Evolutionary conservation across 2,888 invertebrate species (phyloP), one percentile per base, ranked within the genome.

Genomic region (Brachylomia viminalis): DNA sequence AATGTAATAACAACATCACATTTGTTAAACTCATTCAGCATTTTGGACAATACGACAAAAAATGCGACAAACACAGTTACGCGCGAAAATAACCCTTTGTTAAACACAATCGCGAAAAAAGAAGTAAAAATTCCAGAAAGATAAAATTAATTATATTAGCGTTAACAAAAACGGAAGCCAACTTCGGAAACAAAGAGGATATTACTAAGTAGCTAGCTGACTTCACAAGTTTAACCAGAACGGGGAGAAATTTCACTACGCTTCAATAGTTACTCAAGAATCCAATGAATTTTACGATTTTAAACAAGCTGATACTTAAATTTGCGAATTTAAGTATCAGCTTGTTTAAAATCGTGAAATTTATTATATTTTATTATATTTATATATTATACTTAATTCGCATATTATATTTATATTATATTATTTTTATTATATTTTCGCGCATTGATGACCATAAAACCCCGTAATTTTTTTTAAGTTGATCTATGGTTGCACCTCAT

Each of bases 231-330:
- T 79, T 49, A 67, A 64, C 69, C 62, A 64, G 71, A 76, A 64
- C 69, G 54, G 38, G 10, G 54, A 52, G 58, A 54, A 76, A 79
- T 71, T 81, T 65, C 47, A 33, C 72, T 65, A 69, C 72, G 64
- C 72, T 79, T 69, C 72, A 71, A 66, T 72, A 81, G 74, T 84
- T 82, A 45, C 38, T 15, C 27, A 75, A 79, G 70, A 84, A 82
- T 74, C 45, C 62, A 20, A 58, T 15, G 52, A 77, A 74, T 59
- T 79, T 72, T 17, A 49, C 13, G 52, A 58, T 74, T 58, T 77
- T 70, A 70, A 33, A 68, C 42, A 62, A 67, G 64, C 73, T 54
- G 30, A 65, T 83, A 73, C 78, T 77, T 75, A 84, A 82, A 78
- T 79, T 70, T 33, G 47, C 45, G n/a, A n/a, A n/a, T n/a, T n/a